These are phyloP conservation scores for Alosa alosa DNA, from an alignment of 2,113 vertebrate genomes.

Conservation along the genomic window DNA sequence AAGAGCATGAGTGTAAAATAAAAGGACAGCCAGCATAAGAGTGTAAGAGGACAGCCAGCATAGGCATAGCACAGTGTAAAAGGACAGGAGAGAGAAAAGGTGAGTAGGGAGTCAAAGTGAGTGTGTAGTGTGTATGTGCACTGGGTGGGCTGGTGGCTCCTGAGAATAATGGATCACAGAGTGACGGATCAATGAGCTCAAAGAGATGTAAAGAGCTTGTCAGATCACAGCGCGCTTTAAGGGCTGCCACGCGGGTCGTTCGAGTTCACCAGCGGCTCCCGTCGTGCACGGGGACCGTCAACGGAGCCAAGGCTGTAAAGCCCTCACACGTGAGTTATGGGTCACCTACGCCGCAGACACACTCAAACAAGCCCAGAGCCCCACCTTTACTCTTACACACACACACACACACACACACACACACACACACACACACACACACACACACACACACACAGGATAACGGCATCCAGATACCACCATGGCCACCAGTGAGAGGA, in stretches of 20 bases:
- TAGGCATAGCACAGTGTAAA: not conserved
- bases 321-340: constrained; percentile 63
- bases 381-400: constrained; percentile 4
- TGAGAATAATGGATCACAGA: constrained; percentile 35
- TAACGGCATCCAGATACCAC: not conserved
- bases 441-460: constrained; percentile 24
- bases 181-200: constrained; percentile 44
- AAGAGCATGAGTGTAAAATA: too few relatives aligned
- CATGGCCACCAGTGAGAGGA: not conserved
- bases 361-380: constrained; percentile 33
- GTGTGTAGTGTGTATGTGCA: not conserved
- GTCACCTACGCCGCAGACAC: constrained; percentile 42
- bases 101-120: constrained; percentile 22
- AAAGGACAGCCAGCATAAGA: too few relatives aligned
- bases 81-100: not conserved
- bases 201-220: constrained; percentile 39
- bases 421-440: constrained; percentile 29
- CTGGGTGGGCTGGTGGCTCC: constrained; percentile 23
- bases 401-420: constrained; percentile 31
- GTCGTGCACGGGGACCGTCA: constrained; percentile 38
- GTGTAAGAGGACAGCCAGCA: not conserved
- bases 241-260: constrained; percentile 48
- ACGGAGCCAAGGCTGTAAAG: constrained; percentile 34
- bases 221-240: constrained; percentile 52
- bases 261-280: constrained; percentile 60